Evolutionary conservation across 2,797 vertebrate species (phyloP), one percentile per base, ranked within the genome.

Genomic region (Capromys pilorides): DNA sequence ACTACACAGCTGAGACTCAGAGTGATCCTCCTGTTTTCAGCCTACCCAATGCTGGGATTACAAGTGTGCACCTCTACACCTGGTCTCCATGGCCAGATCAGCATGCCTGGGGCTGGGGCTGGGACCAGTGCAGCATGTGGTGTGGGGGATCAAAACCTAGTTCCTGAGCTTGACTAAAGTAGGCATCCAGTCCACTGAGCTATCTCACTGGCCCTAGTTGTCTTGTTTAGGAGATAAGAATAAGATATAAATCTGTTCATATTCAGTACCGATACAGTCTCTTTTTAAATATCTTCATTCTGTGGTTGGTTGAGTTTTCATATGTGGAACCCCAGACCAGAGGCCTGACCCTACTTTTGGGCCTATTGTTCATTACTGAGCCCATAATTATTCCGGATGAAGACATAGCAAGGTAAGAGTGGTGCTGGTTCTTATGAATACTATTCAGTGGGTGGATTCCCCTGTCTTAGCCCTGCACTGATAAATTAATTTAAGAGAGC

Each of bases 331-430:
- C 16, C 33, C 64, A 81, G 36, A 59, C 64, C 3, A 33, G 59
- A 91, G 45, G 67, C 14, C 24, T 71, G 22, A 41, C 26, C 28
- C 75, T 77, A 64, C 31, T 67, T 81, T 94, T 61, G 57, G 49
- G 0, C 66, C n/a, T 39, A 0, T 24, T 93, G 10, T 89, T 57
- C 28, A 82, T 57, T 24, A 28, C 0, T 79, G 86, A 93, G 78
- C 9, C 90, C 26, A 16, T 26, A 71, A 31, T 93, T 89, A 41
- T 85, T 96, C 33, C 80, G 83, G 64, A 95, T 36, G 45, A 77
- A 92, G 82, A 80, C 19, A 36, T 3, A 77, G 22, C 36, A 75
- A 91, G 79, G 21, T 54, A 81, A 64, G 83, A n/a, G 13, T 33
- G 75, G 8, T 45, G n/a, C 22, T 66, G 41, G 24, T 67, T 90